Evolutionary conservation across 2,888 invertebrate species (phyloP).

Genomic region (Hybos culiciformis): DNA sequence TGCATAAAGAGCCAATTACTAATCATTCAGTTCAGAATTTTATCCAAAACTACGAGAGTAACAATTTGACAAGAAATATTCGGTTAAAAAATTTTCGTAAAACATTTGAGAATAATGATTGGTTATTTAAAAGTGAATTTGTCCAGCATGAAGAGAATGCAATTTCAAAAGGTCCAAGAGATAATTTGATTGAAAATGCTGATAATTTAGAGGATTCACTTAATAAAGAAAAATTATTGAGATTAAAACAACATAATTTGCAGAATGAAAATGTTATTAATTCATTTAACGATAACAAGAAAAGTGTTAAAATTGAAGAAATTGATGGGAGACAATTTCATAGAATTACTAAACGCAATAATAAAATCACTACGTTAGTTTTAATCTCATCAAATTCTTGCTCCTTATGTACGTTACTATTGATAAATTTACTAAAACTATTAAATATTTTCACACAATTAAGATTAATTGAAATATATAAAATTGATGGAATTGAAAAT

Average conservation of each 20-base stretch:
- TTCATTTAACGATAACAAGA: neutral
- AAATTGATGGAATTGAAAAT: conserved; percentile 70
- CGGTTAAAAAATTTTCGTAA: neutral
- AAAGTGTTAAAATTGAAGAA: neutral
- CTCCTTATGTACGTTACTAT: neutral
- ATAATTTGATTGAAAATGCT: no score
- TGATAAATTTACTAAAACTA: neutral
- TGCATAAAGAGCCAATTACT: neutral
- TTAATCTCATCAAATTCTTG: neutral
- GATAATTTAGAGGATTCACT: no score
- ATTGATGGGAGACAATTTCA: neutral
- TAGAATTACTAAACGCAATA: neutral
- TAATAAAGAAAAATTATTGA: no score
- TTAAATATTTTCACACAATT: neutral
- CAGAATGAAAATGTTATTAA: neutral
- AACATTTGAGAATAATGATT: neutral
- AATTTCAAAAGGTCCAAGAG: no score
- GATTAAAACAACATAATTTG: no score
- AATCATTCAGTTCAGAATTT: neutral
- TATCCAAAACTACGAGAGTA: neutral
- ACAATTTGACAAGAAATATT: neutral
- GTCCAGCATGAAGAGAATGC: no score
- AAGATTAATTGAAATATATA: conserved; percentile 40
- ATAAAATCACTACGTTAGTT: neutral
- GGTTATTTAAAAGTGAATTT: no score